Percentiles rank a stretch among this genome's conserved stretches.
Conservation (phyloP, 2,888 invertebrate genomes). For the Drosophila neonasuta region DNA sequence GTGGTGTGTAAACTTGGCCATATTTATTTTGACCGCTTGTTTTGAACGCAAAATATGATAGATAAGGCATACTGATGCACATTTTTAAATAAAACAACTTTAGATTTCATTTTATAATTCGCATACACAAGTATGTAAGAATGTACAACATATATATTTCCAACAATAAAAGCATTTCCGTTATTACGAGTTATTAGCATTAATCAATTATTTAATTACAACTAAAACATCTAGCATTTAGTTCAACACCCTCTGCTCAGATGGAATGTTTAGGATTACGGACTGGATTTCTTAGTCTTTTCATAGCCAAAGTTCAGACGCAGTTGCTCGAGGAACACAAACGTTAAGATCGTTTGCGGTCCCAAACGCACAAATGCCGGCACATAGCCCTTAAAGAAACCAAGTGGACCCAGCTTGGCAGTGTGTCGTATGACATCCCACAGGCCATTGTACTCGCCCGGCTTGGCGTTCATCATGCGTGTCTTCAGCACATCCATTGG, state of each 20-base stretch:
- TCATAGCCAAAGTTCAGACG: conserved; percentile 89
- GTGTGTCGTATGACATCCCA: conserved; percentile 90
- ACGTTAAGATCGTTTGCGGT: conserved; percentile 98
- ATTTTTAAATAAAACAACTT: background rate
- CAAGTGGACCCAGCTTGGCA: conserved; percentile 93
- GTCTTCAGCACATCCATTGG: conserved; percentile 99
- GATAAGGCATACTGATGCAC: background rate
- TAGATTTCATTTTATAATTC: background rate
- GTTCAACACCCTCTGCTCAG: conserved; percentile 37
- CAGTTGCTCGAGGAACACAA: conserved; percentile 97
- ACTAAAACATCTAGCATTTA: conserved; percentile 23
- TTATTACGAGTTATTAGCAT: conserved; percentile 33
- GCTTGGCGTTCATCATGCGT: conserved; percentile 97
- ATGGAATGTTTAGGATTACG: conserved; percentile 65
- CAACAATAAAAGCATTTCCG: conserved; percentile 56
- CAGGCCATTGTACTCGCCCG: conserved; percentile 92
- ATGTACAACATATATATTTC: conserved; percentile 25
- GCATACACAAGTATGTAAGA: conserved; percentile 12
- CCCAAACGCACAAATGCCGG: conserved; percentile 98
- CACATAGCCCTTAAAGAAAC: conserved; percentile 98
- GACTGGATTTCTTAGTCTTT: conserved; percentile 17
- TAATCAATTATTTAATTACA: conserved; percentile 26
- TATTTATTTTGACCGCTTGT: background rate
- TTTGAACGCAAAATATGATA: conserved; percentile 4
- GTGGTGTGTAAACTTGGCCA: background rate